A percentile compares a stretch with the other conserved stretches of the same genome.
Conservation (phyloP, 2,888 invertebrate genomes). For the Willowsia nigromaculata region DNA sequence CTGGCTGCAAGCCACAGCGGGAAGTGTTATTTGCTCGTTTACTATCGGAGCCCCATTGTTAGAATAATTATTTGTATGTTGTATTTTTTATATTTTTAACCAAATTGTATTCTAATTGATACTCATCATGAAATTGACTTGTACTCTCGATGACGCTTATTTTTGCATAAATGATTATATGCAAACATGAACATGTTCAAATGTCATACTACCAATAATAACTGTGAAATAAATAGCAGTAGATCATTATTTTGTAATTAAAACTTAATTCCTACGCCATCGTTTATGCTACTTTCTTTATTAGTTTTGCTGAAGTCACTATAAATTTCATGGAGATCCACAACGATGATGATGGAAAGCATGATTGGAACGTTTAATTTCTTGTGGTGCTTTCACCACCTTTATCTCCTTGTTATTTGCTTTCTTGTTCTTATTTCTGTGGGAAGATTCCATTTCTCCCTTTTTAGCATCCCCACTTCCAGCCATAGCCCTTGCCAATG, state of each 20-base stretch:
- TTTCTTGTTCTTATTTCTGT: background rate
- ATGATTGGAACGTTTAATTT: slow-evolving; percentile 35
- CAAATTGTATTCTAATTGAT: too few species aligned
- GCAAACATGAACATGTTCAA: too few species aligned
- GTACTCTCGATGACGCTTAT: too few species aligned
- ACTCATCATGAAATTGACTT: too few species aligned
- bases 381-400: slow-evolving; percentile 45
- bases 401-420: slow-evolving; percentile 27
- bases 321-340: background rate
- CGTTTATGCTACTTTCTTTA: too few species aligned
- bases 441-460: background rate
- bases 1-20: background rate
- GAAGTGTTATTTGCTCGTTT: background rate
- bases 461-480: background rate
- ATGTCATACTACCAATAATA: too few species aligned
- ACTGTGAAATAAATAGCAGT: too few species aligned
- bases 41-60: background rate
- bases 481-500: background rate
- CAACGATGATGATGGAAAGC: background rate
- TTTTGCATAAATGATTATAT: too few species aligned
- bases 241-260: too few species aligned
- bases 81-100: too few species aligned
- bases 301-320: background rate
- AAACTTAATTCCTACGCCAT: too few species aligned
- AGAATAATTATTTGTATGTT: too few species aligned